phyloP scores from a whole-genome alignment of 2,888 invertebrate genomes.

The Melieria crassipennis region DNA sequence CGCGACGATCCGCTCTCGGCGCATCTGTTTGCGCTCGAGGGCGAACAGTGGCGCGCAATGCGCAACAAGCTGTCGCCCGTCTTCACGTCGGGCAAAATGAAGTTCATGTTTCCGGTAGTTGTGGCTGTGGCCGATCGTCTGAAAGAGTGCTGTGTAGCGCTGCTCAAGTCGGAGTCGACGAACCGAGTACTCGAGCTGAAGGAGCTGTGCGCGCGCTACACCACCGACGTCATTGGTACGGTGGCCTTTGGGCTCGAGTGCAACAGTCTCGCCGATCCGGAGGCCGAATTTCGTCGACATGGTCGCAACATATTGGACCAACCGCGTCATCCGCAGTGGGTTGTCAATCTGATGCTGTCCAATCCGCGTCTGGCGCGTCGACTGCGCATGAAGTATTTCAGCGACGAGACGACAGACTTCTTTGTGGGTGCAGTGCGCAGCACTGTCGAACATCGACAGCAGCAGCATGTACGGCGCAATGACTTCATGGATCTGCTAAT shows the following conservation, averaged over 20 bases:
- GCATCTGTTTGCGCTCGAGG: conserved; percentile 62
- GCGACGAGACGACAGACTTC: conserved; percentile 43
- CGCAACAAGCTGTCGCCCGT: conserved; percentile 59
- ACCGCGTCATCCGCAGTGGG: conserved; percentile 34
- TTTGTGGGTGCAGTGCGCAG: conserved; percentile 62
- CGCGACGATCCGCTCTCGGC: conserved; percentile 62
- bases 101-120: conserved; percentile 58
- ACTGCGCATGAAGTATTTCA: conserved; percentile 40
- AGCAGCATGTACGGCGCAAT: conserved; percentile 56
- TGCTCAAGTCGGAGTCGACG: no score
- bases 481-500: conserved; percentile 66
- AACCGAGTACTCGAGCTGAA: conserved; percentile 57
- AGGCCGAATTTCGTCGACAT: conserved; percentile 59
- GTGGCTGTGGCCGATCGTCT: conserved; percentile 43
- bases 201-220: conserved; percentile 63
- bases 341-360: conserved; percentile 32
- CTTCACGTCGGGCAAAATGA: conserved; percentile 61
- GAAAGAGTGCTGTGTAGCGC: no score
- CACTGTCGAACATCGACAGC: conserved; percentile 57
- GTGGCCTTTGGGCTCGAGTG: conserved; percentile 66
- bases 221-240: conserved; percentile 67
- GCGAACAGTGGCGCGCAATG: conserved; percentile 60
- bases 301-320: conserved; percentile 45
- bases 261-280: conserved; percentile 61
- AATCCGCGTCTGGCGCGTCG: conserved; percentile 38